phyloP scores from a whole-genome alignment of 2,113 vertebrate species.

The Takifugu bimaculatus region DNA sequence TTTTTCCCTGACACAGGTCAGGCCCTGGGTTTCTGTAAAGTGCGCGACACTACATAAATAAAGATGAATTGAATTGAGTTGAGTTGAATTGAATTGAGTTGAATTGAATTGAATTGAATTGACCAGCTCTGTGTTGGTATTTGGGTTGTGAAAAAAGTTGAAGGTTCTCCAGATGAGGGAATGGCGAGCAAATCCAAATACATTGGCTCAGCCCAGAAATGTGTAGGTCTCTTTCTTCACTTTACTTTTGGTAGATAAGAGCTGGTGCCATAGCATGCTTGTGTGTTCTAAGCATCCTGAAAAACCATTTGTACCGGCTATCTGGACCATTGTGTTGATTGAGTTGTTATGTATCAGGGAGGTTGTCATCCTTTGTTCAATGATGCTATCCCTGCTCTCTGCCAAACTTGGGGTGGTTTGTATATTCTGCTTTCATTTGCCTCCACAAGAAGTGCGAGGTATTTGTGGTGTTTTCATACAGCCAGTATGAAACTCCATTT shows the following conservation, averaged over 20 bases:
- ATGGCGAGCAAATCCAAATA: too few relatives aligned
- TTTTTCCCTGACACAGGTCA: too few relatives aligned
- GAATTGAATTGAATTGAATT: too few relatives aligned
- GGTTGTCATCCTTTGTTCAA: background rate
- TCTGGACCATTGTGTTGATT: background rate
- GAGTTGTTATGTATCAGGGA: background rate
- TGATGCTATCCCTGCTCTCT: background rate
- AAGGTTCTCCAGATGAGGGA: too few relatives aligned
- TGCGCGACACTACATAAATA: too few relatives aligned
- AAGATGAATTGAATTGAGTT: too few relatives aligned
- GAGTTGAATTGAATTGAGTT: too few relatives aligned
- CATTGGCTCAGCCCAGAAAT: too few relatives aligned
- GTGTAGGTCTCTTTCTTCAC: too few relatives aligned
- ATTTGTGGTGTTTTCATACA: background rate
- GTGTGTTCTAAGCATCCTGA: background rate
- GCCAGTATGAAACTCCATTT: background rate
- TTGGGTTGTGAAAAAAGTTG: too few relatives aligned
- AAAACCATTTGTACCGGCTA: background rate
- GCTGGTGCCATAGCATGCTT: background rate
- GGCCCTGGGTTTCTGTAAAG: too few relatives aligned
- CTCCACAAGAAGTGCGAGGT: background rate
- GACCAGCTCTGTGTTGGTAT: too few relatives aligned
- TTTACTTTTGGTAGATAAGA: background rate
- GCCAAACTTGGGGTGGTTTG: background rate
- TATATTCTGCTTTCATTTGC: background rate